Base-by-base conservation (phyloP, 2,797 vertebrate species). In the Oryzias dopingdopingensis region DNA sequence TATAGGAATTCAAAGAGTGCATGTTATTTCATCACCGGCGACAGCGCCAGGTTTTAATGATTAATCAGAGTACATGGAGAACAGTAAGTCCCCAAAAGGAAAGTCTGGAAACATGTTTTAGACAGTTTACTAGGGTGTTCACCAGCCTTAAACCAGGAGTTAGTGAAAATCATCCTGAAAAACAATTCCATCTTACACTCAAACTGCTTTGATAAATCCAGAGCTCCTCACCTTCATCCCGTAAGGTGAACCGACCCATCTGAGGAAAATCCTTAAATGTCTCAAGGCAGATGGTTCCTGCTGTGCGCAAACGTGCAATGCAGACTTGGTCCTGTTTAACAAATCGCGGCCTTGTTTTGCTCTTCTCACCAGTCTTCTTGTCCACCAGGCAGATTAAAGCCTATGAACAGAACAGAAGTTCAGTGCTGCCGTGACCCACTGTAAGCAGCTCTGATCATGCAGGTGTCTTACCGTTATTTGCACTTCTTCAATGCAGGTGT, bases 221-320 rank as follows among this genome's bases (percentile, higher is more conserved):
- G 20, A 32, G 32, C 4, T 5, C 15, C 40, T 2, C 76, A 97
- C 96, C 97, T 95, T 98, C 97, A 49, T 99, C 97, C 76, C 97
- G 91, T 84, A 99, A 91, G 85, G 96, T 99, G 83, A 99, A 99
- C 29, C 96, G 95, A 68, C 97, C 97, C 96, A 98, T 98, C 82
- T 99, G 97, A 86, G 97, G 95, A 90, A 98, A 98, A 52, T 99
- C 96, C 93, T 98, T 98, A 91, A 99, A 99, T 47, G 97, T 99
- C 88, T 99, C 96, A 81, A 98, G 95, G 92, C 97, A 99, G 90
- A 98, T 99, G 77, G 96, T 98, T 63, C 96, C 97, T 62, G 96
- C 95, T 45, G 97, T 96, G 86, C 93, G 92, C 88, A 98, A 92
- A 72, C 95, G 95, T 68, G 96, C 96, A 56, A 98, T 98, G 90